Evolutionary conservation across 2,888 invertebrate genomes (phyloP), one percentile per base, ranked within the genome.

Genomic region (Drosophila leonis): DNA sequence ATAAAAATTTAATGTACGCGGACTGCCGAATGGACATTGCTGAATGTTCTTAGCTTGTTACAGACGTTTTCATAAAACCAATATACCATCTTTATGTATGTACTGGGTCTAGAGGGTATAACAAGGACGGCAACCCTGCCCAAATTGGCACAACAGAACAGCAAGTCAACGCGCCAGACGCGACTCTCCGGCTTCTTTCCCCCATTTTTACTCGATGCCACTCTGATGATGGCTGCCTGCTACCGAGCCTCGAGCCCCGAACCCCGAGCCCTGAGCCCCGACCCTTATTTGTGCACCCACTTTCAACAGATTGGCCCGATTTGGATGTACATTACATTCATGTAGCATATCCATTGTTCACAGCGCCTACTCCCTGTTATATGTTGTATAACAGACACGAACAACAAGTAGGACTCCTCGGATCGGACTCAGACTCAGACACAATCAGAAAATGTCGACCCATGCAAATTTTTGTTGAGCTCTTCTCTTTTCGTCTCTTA

Each of bases 361-460:
- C 67, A 78, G 84, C 39, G 75, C 85, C 80, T 83, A 78, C 76
- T 65, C 76, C 27, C 15, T 55, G 75, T 65, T 65, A 78, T 75
- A 76, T 24, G 24, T 84, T 84, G 75, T 80, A 73, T 71, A 75
- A 75, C 74, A 72, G 66, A 67, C 72, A 65, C 51, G 31, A 62
- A 29, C 60, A 67, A 64, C 61, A 72, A 55, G 51, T 60, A 31
- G 41, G 18, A 20, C 49, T 41, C 61, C 61, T 51, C 63, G 49
- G 57, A 56, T 51, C 74, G 41, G 66, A 66, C 65, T 9, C n/a
- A 35, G 65, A 67, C 65, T 2, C 61, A 67, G 67, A 57, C 65
- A 81, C 74, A 75, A 78, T 82, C 75, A 74, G 78, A 82, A 75
- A 78, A 79, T 80, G 78, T 78, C 77, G 80, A 83, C 65, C 73